Base-by-base conservation (phyloP, 2,113 vertebrate genomes). In the Zeus faber region DNA sequence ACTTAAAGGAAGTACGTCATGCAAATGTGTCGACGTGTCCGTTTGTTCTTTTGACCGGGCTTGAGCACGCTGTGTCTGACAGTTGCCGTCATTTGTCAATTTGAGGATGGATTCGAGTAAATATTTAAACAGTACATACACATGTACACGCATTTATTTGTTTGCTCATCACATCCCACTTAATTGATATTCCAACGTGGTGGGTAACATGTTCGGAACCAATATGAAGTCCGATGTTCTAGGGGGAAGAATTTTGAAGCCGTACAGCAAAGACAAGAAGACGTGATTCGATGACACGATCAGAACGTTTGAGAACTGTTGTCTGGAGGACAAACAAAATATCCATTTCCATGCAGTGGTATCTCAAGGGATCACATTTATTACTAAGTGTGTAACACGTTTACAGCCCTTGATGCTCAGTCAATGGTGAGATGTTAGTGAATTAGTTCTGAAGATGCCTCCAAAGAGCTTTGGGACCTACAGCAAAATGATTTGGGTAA, bases 1-100 rank as follows among this genome's bases (percentile, higher is more conserved):
- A 62, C 16, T 35, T 74, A 87, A 58, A 87, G 86, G 86, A 89
- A 87, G 54, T 72, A 33, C 76, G 69, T 80, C 6, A 79, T 5
- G 0, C 0, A 1, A 8, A 26, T 5, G 49, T 18, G 11, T 2
- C 3, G 1, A 0, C 0, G 24, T 73, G 51, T 79, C 20, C 67
- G 74, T 21, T 7, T 0, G 6, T 46, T 33, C 33, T 56, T 10
- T 5, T 39, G 14, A 39, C 1, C 50, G 57, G 14, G n/a, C 14
- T 35, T 4, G 27, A 5, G 27, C 27, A 5, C 9, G 27, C 4
- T 4, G 4, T 29, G 27, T 29, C 4, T 29, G 27, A n/a, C n/a
- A n/a, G n/a, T n/a, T n/a, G n/a, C n/a, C n/a, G n/a, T n/a, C n/a
- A n/a, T n/a, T n/a, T n/a, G n/a, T n/a, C n/a, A n/a, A n/a, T n/a